Evolutionary conservation across 2,888 invertebrate genomes (phyloP).

Genomic region (Patella ulyssiponensis): DNA sequence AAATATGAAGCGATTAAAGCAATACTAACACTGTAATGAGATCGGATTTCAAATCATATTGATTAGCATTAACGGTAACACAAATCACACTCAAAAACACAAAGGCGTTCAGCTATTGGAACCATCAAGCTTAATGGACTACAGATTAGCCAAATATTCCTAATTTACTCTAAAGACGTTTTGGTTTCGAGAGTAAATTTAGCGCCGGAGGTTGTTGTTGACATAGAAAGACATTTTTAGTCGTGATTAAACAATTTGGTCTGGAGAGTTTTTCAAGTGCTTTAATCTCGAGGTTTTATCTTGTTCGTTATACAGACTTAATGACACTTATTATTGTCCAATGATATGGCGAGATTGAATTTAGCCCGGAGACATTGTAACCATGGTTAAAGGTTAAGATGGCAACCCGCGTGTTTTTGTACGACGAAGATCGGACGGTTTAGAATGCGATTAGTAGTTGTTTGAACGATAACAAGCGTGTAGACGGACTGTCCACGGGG

Average conservation of each 20-base stretch:
- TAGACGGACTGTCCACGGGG: slow-evolving; percentile 7
- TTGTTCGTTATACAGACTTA: slow-evolving; percentile 3
- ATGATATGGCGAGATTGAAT: slow-evolving; percentile 2
- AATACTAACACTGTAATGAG: neutral
- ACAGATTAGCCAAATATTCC: neutral
- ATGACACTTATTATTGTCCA: slow-evolving; percentile 13
- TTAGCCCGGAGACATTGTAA: slow-evolving; percentile 3
- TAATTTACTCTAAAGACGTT: neutral
- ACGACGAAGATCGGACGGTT: neutral
- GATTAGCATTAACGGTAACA: neutral
- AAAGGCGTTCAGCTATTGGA: neutral
- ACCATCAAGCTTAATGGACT: neutral
- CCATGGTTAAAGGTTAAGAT: neutral
- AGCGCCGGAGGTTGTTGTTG: slow-evolving; percentile 3
- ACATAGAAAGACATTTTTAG: neutral
- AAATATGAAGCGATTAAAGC: neutral
- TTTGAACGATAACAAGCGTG: slow-evolving; percentile 12
- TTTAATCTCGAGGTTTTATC: slow-evolving; percentile 6
- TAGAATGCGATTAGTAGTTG: slow-evolving; percentile 1
- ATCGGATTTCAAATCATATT: neutral
- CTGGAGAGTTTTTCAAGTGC: slow-evolving; percentile 5
- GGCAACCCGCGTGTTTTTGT: neutral
- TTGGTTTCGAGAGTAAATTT: slow-evolving; percentile 11
- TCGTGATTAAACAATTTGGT: slow-evolving; percentile 3
- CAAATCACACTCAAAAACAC: too few species aligned